Evolutionary conservation across 2,113 vertebrate species (phyloP).

Genomic region (Synodontis membranacea): DNA sequence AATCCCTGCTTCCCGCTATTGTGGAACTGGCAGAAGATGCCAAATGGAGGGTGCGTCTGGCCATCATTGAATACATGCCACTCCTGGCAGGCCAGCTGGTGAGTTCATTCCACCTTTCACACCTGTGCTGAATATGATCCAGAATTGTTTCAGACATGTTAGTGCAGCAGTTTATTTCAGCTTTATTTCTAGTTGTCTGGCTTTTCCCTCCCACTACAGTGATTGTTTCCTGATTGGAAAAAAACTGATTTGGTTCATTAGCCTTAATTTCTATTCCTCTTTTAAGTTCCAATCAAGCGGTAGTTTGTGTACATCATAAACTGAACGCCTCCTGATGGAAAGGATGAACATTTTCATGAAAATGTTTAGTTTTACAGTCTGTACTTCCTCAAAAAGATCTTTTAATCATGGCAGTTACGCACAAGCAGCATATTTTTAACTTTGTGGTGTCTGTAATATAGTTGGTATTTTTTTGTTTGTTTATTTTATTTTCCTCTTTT

Average conservation of each 20-base stretch:
- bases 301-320: neutral
- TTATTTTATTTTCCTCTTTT: neutral
- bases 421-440: neutral
- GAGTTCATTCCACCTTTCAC: slow-evolving; percentile 55
- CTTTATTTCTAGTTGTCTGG: neutral
- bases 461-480: neutral
- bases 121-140: neutral
- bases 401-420: neutral
- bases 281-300: neutral
- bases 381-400: neutral
- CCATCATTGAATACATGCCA: slow-evolving; percentile 91
- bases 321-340: neutral
- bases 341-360: neutral
- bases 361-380: neutral
- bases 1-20: slow-evolving; percentile 87
- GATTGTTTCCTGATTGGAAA: neutral
- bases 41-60: slow-evolving; percentile 88
- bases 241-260: neutral
- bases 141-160: neutral
- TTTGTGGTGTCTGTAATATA: neutral
- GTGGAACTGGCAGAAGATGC: slow-evolving; percentile 89
- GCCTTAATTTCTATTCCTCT: neutral
- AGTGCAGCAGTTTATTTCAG: neutral
- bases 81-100: slow-evolving; percentile 89
- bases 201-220: neutral